Evolutionary conservation across 2,113 vertebrate species (phyloP).

Genomic region (Etheostoma spectabile): DNA sequence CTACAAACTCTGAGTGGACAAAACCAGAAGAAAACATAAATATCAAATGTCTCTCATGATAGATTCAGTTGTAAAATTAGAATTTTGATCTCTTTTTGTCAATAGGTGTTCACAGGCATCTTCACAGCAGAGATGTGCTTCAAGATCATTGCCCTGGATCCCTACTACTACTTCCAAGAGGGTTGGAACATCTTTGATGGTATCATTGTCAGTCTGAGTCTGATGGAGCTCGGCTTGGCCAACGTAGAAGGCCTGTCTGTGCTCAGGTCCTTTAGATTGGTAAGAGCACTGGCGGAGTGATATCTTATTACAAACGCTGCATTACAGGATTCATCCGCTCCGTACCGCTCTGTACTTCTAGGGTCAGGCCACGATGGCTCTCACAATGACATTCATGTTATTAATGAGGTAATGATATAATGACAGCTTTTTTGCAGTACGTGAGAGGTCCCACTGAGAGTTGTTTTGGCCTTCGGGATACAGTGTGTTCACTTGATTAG

Average conservation of each 20-base stretch:
- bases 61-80: not conserved
- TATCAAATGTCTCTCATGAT: not conserved
- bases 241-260: conserved; percentile 97
- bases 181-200: conserved; percentile 99
- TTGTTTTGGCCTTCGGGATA: conserved; percentile 18
- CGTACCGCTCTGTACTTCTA: not conserved
- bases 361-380: not conserved
- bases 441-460: conserved; percentile 24
- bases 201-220: conserved; percentile 96
- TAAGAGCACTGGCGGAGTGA: conserved; percentile 77
- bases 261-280: conserved; percentile 96
- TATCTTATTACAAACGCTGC: not conserved
- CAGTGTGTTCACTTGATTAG: conserved; percentile 6
- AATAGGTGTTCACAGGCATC: conserved; percentile 97
- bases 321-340: not conserved
- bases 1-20: not conserved
- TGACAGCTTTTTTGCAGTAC: conserved; percentile 9
- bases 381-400: conserved; percentile 6
- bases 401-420: conserved; percentile 48
- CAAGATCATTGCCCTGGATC: conserved; percentile 96
- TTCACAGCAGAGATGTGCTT: conserved; percentile 99
- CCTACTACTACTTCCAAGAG: conserved; percentile 98
- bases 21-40: not conserved
- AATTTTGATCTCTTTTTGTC: not conserved
- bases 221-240: conserved; percentile 96